A percentile compares a stretch with the other conserved stretches of the same genome.
These are phyloP conservation scores for Apotomis betuletana DNA, from an alignment of 2,888 invertebrate genomes.

Conservation along the genomic window DNA sequence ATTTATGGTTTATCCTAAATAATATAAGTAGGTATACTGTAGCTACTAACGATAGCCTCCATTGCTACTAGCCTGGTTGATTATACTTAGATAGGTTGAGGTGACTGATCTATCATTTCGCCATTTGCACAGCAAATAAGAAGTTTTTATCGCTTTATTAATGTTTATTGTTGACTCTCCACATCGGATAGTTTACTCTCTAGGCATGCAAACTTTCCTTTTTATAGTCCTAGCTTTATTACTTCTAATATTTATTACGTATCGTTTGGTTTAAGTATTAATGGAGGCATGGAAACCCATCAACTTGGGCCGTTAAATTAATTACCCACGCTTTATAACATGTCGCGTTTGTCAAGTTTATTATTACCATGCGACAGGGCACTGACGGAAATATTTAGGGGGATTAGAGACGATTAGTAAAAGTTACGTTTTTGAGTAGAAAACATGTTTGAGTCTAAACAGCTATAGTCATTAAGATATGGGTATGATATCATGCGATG, in stretches of 20 bases:
- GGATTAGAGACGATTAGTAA: slow-evolving; percentile 2
- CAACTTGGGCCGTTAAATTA: slow-evolving; percentile 16
- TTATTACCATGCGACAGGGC: neutral
- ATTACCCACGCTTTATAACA: slow-evolving; percentile 15
- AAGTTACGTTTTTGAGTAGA: neutral
- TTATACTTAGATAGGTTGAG: no score
- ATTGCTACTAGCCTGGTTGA: no score
- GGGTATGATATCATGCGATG: no score
- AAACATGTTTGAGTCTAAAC: neutral
- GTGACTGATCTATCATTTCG: no score
- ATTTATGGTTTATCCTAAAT: no score
- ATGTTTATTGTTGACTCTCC: neutral
- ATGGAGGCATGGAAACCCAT: slow-evolving; percentile 7
- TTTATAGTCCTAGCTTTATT: slow-evolving; percentile 19
- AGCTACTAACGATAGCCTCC: no score
- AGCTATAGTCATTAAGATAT: no score
- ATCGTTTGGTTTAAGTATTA: slow-evolving; percentile 17
- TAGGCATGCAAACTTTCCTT: slow-evolving; percentile 4
- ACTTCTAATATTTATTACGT: slow-evolving; percentile 32
- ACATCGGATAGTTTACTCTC: neutral
- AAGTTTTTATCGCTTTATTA: neutral
- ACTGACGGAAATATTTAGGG: slow-evolving; percentile 14
- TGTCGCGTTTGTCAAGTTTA: slow-evolving; percentile 24
- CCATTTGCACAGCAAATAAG: no score
- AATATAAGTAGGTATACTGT: no score